Conservation (phyloP, 2,888 invertebrate genomes). For the Tetropium fuscum region DNA sequence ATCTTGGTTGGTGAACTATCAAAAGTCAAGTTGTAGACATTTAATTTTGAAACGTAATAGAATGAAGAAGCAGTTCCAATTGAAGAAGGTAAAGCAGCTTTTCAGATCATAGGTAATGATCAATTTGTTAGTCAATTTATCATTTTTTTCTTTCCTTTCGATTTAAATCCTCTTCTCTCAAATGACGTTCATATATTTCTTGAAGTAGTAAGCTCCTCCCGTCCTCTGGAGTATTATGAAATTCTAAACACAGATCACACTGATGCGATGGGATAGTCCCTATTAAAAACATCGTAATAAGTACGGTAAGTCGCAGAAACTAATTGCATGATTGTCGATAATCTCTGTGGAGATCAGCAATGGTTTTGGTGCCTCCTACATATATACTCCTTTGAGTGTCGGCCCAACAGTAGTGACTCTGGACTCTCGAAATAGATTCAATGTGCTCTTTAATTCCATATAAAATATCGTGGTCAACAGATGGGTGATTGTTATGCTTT, state of each 20-base stretch:
- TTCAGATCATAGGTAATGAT: constrained; percentile 10
- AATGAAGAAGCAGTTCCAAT: constrained; percentile 18
- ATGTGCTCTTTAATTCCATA: constrained; percentile 26
- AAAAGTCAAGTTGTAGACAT: not conserved
- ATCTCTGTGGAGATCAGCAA: constrained; percentile 45
- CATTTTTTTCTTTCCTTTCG: constrained; percentile 8
- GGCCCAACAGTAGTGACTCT: constrained; percentile 29
- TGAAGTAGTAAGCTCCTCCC: constrained; percentile 7
- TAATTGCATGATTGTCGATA: constrained; percentile 38
- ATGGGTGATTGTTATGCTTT: constrained; percentile 27
- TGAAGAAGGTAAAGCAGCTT: constrained; percentile 21
- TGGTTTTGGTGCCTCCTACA: constrained; percentile 47
- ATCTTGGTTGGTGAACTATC: not conserved
- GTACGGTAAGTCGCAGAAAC: constrained; percentile 10
- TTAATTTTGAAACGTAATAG: constrained; percentile 20
- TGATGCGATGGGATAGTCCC: constrained; percentile 24
- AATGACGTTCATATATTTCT: constrained; percentile 19
- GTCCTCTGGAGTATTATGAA: constrained; percentile 16
- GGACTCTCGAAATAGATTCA: constrained; percentile 24
- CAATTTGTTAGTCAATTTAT: not conserved
- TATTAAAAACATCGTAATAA: constrained; percentile 26
- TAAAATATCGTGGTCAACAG: not conserved
- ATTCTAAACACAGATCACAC: constrained; percentile 27
- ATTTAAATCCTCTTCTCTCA: constrained; percentile 18
- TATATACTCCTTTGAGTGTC: constrained; percentile 44